Evolutionary conservation across 1,140 invertebrate species (phyloP).

Genomic region (Polypedilum vanderplanki): DNA sequence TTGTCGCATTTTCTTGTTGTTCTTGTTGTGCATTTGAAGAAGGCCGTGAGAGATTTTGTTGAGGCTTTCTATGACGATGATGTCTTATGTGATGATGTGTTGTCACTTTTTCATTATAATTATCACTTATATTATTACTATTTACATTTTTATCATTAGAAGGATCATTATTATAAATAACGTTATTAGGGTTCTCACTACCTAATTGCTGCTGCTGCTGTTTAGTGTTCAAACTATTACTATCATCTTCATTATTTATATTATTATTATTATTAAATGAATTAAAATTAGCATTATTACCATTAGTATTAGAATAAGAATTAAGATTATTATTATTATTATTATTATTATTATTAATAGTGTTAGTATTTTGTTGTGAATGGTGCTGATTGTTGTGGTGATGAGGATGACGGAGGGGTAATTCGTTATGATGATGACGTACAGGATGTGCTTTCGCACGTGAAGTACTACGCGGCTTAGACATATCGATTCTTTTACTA

Average conservation of each 20-base stretch:
- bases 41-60: not conserved
- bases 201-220: slow-evolving; percentile 7
- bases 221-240: not conserved
- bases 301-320: not conserved
- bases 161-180: slow-evolving; percentile 20
- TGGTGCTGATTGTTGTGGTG: not conserved
- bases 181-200: slow-evolving; percentile 11
- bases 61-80: not conserved
- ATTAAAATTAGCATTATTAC: too few relatives aligned
- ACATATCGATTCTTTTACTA: slow-evolving; percentile 19
- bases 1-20: not conserved
- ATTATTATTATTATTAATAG: slow-evolving; percentile 25
- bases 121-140: not conserved
- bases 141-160: slow-evolving; percentile 1
- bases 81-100: slow-evolving; percentile 1
- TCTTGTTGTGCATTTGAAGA: not conserved
- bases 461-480: not conserved
- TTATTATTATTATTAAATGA: slow-evolving; percentile 18
- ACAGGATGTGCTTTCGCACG: slow-evolving; percentile 1
- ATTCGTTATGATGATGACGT: slow-evolving; percentile 14
- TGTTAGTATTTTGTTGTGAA: slow-evolving; percentile 3
- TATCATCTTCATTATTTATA: not conserved
- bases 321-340: not conserved
- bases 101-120: slow-evolving; percentile 8
- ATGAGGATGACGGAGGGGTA: slow-evolving; percentile 16